Evolutionary conservation across 1,140 invertebrate species (phyloP), one percentile per base, ranked within the genome.

Genomic region (Drosophila subobscura): DNA sequence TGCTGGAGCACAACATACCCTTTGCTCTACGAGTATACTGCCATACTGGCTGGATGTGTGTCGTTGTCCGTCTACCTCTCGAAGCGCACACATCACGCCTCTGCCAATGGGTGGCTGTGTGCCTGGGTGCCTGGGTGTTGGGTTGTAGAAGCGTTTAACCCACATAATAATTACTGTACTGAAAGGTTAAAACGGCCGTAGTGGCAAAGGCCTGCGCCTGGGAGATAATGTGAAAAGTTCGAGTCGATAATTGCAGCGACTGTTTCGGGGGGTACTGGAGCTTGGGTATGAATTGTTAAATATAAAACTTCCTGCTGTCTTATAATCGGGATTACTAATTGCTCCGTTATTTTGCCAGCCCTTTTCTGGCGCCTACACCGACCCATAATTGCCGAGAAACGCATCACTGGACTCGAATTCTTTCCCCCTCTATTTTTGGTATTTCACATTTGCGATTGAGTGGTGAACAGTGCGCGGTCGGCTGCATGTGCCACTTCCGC

Each of bases 401-500:
- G 75, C 74, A 66, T 67, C 75, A 65, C 33, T 52, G 67, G 64
- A 58, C 75, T 45, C 71, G 75, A 79, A 83, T 88, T 76, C 83
- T 37, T 23, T 67, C 67, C 22, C 20, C 5, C n/a, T 23, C 22
- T 65, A 37, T 33, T 46, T 27, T 65, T 60, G 51, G 52, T 50
- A 47, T 71, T 73, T 46, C 64, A 57, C 56, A 68, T 75, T 64
- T 52, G 65, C 74, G 66, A 80, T 77, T 85, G 72, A 81, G 75
- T 77, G 83, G 78, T 86, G 71, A 68, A 77, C 81, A 78, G 45
- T 77, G 59, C 56, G 54, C 73, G 65, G 75, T 83, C 71, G 61
- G 84, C 79, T 86, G 76, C 83, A 88, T 88, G 83, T 88, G 84
- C 83, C 83, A 88, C 79, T 88, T 88, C 83, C 83, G 84, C 83